Evolutionary conservation across 2,888 invertebrate genomes (phyloP).

Genomic region (Drosophila longiperda): DNA sequence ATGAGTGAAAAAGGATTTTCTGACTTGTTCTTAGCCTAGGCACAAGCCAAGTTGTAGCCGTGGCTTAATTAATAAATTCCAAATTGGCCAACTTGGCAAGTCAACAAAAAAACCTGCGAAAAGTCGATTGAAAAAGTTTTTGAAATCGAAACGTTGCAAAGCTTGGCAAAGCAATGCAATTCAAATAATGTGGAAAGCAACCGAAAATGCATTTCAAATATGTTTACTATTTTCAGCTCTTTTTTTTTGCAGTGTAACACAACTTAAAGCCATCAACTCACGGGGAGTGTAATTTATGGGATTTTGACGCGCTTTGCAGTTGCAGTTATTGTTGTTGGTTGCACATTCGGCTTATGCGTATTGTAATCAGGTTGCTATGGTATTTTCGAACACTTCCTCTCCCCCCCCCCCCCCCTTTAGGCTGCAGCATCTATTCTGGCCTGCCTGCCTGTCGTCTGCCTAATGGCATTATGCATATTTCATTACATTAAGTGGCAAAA

Average conservation of each 20-base stretch:
- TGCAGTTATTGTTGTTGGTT: neutral
- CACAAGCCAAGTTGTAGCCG: constrained; percentile 5
- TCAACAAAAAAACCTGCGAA: constrained; percentile 6
- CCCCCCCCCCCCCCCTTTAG: neutral
- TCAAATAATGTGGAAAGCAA: neutral
- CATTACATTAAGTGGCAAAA: constrained; percentile 79
- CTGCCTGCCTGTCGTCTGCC: constrained; percentile 14
- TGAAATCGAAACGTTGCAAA: constrained; percentile 13
- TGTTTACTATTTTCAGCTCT: constrained; percentile 2
- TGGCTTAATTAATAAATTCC: constrained; percentile 20
- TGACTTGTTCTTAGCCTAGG: neutral
- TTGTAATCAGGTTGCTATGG: constrained; percentile 44
- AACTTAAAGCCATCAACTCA: constrained; percentile 4
- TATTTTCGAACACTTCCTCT: constrained; percentile 15
- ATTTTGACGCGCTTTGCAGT: neutral
- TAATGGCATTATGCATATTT: constrained; percentile 79
- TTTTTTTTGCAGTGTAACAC: neutral
- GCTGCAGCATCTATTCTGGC: too few relatives aligned
- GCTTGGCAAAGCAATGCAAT: constrained; percentile 7
- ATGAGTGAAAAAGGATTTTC: neutral
- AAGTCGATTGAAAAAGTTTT: constrained; percentile 20
- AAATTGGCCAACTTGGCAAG: constrained; percentile 13
- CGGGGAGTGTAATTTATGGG: neutral
- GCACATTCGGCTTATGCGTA: constrained; percentile 46
- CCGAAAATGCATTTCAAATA: constrained; percentile 21